Evolutionary conservation across 2,888 invertebrate species (phyloP).

Genomic region (Melolontha melolontha): DNA sequence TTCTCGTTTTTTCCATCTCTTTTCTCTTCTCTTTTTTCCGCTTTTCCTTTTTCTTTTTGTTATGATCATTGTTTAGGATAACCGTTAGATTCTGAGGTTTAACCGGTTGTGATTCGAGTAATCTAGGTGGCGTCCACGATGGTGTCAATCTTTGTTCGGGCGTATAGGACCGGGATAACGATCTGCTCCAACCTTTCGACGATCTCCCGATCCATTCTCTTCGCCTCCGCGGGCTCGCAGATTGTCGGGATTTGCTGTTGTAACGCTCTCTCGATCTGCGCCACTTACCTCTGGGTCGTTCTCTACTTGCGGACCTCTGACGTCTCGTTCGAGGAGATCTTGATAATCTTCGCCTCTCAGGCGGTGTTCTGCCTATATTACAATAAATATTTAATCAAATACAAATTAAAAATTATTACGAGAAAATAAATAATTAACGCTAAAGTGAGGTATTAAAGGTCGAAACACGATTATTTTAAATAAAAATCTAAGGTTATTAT

Average conservation of each 20-base stretch:
- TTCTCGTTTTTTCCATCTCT: conserved; percentile 62
- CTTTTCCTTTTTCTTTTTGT: conserved; percentile 67
- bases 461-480: no score
- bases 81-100: conserved; percentile 71
- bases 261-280: conserved; percentile 56
- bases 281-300: conserved; percentile 60
- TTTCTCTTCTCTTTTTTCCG: conserved; percentile 64
- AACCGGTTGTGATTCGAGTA: conserved; percentile 59
- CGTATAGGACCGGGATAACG: conserved; percentile 72
- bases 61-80: conserved; percentile 71
- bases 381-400: conserved; percentile 32
- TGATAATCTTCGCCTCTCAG: conserved; percentile 53
- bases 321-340: conserved; percentile 53
- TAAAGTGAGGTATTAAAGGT: no score
- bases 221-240: conserved; percentile 53
- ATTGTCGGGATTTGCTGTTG: conserved; percentile 1
- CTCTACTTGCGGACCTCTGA: conserved; percentile 56
- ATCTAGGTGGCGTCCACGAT: conserved; percentile 75
- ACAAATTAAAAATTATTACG: background rate
- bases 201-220: conserved; percentile 50
- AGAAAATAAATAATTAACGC: no score
- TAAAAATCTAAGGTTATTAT: no score
- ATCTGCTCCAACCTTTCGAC: conserved; percentile 66
- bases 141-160: conserved; percentile 61
- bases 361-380: conserved; percentile 35